Conservation (phyloP, 2,888 invertebrate species). For the Tanaodytes sp. region DNA sequence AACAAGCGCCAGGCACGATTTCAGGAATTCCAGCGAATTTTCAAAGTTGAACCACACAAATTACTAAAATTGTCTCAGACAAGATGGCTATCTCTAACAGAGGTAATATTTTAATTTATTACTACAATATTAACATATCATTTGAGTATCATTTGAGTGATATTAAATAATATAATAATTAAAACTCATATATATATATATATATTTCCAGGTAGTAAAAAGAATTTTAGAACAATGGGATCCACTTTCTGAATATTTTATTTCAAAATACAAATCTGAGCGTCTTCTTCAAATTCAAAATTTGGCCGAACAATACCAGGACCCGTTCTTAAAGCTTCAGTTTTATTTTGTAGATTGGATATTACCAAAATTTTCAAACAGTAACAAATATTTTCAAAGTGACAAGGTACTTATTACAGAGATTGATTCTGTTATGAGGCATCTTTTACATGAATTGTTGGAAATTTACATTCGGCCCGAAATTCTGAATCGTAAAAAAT, state of each 20-base stretch:
- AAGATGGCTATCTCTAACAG: slow-evolving; percentile 61
- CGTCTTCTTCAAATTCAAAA: slow-evolving; percentile 27
- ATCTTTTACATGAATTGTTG: slow-evolving; percentile 32
- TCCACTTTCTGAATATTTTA: slow-evolving; percentile 25
- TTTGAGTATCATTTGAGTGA: no score
- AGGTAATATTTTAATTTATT: slow-evolving; percentile 11
- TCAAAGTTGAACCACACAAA: slow-evolving; percentile 58
- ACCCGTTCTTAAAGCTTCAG: slow-evolving; percentile 33
- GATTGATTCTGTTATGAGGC: slow-evolving; percentile 33
- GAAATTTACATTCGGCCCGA: slow-evolving; percentile 30
- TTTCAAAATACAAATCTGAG: background rate
- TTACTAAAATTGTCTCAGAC: slow-evolving; percentile 59
- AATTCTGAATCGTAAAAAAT: slow-evolving; percentile 17
- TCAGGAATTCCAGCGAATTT: slow-evolving; percentile 59
- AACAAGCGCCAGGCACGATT: slow-evolving; percentile 58
- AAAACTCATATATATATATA: no score
- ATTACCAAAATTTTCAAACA: slow-evolving; percentile 21
- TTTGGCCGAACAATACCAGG: slow-evolving; percentile 30
- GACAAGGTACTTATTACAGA: slow-evolving; percentile 38
- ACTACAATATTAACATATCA: no score
- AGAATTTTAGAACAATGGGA: slow-evolving; percentile 37
- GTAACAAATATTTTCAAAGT: slow-evolving; percentile 47
- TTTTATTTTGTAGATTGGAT: slow-evolving; percentile 48
- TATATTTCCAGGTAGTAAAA: slow-evolving; percentile 45
- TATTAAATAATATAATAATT: no score